Conservation (phyloP, 2,113 vertebrate genomes). For the Tachysurus fulvidraco region DNA sequence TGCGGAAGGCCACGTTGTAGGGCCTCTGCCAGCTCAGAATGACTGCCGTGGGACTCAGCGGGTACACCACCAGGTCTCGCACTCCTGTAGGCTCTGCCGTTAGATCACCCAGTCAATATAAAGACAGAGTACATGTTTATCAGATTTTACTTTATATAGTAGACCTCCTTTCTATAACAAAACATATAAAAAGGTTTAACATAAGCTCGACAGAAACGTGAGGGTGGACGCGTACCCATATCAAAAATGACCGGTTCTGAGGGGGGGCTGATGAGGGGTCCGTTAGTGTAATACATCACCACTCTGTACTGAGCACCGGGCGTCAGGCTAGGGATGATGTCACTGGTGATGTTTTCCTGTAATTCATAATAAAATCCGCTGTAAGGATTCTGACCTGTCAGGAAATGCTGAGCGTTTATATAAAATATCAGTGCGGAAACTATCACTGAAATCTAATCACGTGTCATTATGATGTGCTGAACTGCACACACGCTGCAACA, state of each 20-base stretch:
- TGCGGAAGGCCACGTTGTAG: conserved; percentile 88
- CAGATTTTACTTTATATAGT: background rate
- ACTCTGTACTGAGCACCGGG: conserved; percentile 93
- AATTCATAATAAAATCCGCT: background rate
- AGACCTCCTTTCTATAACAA: background rate
- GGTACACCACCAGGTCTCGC: conserved; percentile 84
- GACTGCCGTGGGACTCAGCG: conserved; percentile 86
- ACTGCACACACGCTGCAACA: background rate
- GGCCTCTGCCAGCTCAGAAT: conserved; percentile 93
- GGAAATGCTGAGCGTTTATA: background rate
- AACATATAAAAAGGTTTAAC: background rate
- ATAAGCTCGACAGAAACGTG: background rate
- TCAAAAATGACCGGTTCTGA: conserved; percentile 91
- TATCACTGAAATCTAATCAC: background rate
- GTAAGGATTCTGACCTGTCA: background rate
- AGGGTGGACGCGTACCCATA: conserved; percentile 76
- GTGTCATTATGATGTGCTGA: background rate
- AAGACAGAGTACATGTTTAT: background rate
- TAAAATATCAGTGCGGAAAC: background rate
- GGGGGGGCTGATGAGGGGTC: conserved; percentile 86
- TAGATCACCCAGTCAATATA: background rate
- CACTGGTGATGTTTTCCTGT: conserved; percentile 90
- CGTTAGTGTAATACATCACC: conserved; percentile 85
- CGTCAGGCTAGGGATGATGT: conserved; percentile 84
- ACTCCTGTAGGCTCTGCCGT: conserved; percentile 88